Evolutionary conservation across 2,113 vertebrate genomes (phyloP), one percentile per base, ranked within the genome.

Genomic region (Hippocampus barbouri): DNA sequence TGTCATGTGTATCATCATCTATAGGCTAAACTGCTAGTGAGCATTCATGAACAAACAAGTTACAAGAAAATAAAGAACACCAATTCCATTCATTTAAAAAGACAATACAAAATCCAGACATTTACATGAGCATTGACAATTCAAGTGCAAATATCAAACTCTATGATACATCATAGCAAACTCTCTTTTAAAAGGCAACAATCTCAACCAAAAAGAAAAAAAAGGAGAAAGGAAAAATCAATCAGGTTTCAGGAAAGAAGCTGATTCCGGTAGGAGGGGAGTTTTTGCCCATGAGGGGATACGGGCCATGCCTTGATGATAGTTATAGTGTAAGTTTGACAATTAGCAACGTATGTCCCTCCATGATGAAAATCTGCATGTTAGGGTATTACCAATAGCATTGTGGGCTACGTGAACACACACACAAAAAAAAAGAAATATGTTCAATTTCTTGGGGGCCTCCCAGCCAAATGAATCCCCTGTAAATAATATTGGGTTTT

Each of bases 81-180:
- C 88, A 85, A 91, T 89, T 93, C 88, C 90, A 92, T 93, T 94
- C 91, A 93, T 93, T 93, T 90, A 92, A 94, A 97, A 97, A 94
- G 94, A 96, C 94, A 95, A 93, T 96, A 96, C 94, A 96, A 97
- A 98, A 96, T 96, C 93, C 95, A 95, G 94, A 97, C 94, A 93
- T 95, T 92, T 95, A 97, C 96, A 98, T 94, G 93, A 95, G 95
- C 93, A 97, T 94, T 94, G 95, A 97, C 93, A 91, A 87, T 92
- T 92, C 94, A 96, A 98, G 96, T 98, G 97, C 97, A 98, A 98
- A 97, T 98, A 97, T 93, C 91, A 93, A 93, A 95, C 93, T 93
- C 94, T 92, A 90, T 91, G 90, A 92, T 90, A 91, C 91, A 92
- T 90, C 89, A 90, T 92, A 91, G 91, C 87, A 91, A 92, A 93